A percentile compares a stretch with the other conserved stretches of the same genome.
Conservation (phyloP, 2,888 invertebrate genomes). For the Diadegma fenestrale region DNA sequence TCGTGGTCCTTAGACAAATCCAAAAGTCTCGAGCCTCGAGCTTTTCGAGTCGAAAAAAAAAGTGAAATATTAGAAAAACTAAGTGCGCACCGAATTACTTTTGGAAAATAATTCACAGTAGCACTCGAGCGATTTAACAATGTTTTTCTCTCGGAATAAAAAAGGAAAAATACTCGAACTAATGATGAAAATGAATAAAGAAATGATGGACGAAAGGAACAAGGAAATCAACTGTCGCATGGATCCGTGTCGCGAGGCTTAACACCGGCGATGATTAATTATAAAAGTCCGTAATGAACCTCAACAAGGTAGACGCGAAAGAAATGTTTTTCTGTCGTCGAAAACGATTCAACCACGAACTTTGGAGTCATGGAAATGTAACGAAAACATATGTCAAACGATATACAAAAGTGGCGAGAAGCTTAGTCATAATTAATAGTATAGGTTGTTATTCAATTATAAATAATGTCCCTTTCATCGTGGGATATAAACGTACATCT, state of each 20-base stretch:
- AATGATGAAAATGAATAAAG: not conserved
- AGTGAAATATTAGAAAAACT: not conserved
- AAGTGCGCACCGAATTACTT: not conserved
- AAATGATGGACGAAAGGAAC: not conserved
- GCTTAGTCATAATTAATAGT: constrained; percentile 75
- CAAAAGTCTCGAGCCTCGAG: too few relatives aligned
- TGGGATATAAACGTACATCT: constrained; percentile 77
- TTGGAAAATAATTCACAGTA: not conserved
- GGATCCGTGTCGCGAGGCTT: not conserved
- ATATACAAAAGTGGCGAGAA: constrained; percentile 67
- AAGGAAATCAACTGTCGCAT: not conserved
- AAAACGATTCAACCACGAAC: too few relatives aligned
- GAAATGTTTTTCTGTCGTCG: not conserved
- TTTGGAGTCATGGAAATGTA: not conserved
- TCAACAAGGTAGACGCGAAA: constrained; percentile 48
- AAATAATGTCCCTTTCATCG: constrained; percentile 74
- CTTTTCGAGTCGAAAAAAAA: not conserved
- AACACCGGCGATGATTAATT: constrained; percentile 40
- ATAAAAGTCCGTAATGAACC: constrained; percentile 33
- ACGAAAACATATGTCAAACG: constrained; percentile 50
- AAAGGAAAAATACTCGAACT: not conserved
- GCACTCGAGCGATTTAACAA: not conserved
- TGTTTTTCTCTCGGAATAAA: not conserved
- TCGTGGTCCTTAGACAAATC: too few relatives aligned
- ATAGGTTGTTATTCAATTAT: constrained; percentile 76